phyloP scores from a whole-genome alignment of 2,113 vertebrate species.

The Etheostoma spectabile region DNA sequence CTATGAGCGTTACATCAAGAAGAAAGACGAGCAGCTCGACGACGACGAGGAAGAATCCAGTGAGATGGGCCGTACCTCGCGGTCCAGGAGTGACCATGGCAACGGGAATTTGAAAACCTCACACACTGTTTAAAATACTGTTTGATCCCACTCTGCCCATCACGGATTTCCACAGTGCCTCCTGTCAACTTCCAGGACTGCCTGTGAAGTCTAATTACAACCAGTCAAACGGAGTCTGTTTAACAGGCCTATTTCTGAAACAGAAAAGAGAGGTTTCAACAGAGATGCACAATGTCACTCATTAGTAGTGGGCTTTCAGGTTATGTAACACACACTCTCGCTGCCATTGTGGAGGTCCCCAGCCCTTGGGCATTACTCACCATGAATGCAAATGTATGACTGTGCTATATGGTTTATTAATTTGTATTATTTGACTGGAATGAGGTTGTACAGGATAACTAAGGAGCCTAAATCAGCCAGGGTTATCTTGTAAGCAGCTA shows the following conservation, averaged over 20 bases:
- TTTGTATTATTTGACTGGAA: constrained; percentile 14
- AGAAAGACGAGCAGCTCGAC: constrained; percentile 74
- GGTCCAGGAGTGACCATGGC: constrained; percentile 57
- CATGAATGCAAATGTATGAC: constrained; percentile 32
- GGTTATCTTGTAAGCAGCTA: constrained; percentile 1
- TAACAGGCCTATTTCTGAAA: constrained; percentile 26
- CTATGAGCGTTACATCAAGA: constrained; percentile 84
- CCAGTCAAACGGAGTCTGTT: constrained; percentile 32
- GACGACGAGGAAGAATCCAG: constrained; percentile 73
- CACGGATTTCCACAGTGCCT: constrained; percentile 74
- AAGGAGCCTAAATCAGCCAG: not conserved
- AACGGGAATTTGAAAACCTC: constrained; percentile 70
- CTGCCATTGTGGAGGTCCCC: constrained; percentile 28
- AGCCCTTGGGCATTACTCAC: constrained; percentile 11
- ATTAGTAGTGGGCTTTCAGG: constrained; percentile 33
- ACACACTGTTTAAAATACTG: constrained; percentile 62
- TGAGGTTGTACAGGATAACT: not conserved
- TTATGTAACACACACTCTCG: constrained; percentile 37
- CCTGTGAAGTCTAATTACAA: constrained; percentile 39
- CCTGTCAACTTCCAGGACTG: constrained; percentile 53
- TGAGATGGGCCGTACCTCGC: constrained; percentile 21
- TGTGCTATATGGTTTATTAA: constrained; percentile 11
- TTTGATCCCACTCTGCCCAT: not conserved
- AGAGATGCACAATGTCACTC: constrained; percentile 40
- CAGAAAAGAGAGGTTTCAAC: constrained; percentile 13